Conservation (phyloP, 2,113 vertebrate genomes). For the Amblyornis subalaris region DNA sequence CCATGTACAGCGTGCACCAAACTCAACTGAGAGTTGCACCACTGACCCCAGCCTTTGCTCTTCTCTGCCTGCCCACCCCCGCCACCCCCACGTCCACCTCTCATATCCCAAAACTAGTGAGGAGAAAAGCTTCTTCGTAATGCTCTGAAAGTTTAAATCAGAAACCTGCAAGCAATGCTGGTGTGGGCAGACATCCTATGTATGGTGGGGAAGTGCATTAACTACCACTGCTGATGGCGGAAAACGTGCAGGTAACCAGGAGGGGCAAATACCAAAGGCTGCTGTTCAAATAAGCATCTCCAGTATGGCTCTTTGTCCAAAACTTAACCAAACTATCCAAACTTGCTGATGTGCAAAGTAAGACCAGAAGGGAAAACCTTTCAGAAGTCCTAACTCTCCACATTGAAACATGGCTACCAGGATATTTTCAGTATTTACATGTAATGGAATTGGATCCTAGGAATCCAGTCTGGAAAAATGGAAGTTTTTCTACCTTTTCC, state of each 20-base stretch:
- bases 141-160: not conserved
- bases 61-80: not conserved
- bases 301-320: not conserved
- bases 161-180: not conserved
- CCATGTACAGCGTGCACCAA: fast-evolving
- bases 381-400: not conserved
- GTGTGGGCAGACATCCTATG: not conserved
- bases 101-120: not conserved
- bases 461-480: not conserved
- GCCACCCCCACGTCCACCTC: not conserved
- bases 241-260: not conserved
- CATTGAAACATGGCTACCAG: not conserved
- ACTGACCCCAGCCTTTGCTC: not conserved
- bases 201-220: not conserved
- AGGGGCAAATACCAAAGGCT: not conserved
- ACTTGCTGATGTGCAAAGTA: not conserved
- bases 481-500: not conserved
- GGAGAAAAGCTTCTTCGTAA: not conserved
- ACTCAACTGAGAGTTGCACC: not conserved
- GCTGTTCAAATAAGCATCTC: not conserved
- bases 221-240: not conserved
- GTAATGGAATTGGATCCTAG: not conserved
- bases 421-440: not conserved
- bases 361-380: not conserved
- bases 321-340: not conserved